These are phyloP conservation scores for Adineta ricciae DNA, from an alignment of 2,888 invertebrate species.

Conservation along the genomic window DNA sequence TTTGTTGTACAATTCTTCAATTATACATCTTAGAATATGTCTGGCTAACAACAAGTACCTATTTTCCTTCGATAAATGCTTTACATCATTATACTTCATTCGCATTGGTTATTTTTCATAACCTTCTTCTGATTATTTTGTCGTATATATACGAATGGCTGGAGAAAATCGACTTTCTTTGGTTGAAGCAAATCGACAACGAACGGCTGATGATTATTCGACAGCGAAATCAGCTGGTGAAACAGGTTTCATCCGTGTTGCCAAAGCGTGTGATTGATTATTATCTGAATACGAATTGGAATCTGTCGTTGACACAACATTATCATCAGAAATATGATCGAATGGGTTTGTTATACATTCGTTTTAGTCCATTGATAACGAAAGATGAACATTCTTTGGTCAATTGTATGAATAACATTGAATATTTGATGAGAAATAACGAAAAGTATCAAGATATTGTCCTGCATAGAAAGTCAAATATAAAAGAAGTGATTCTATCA, in stretches of 20 bases:
- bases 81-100: constrained; percentile 7
- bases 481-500: not conserved
- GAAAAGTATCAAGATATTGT: not conserved
- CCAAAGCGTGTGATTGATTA: constrained; percentile 18
- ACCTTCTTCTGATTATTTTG: not conserved
- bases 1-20: not conserved
- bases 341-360: not conserved
- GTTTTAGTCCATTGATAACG: not conserved
- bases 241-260: not conserved
- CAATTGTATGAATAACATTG: not conserved
- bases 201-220: not conserved
- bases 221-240: not conserved
- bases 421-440: not conserved
- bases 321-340: constrained; percentile 21
- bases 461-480: not conserved
- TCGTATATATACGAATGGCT: constrained; percentile 8
- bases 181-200: not conserved
- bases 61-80: not conserved
- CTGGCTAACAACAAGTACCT: not conserved
- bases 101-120: constrained; percentile 10
- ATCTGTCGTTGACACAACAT: constrained; percentile 2
- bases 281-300: not conserved
- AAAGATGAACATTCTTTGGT: not conserved
- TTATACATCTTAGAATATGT: not conserved
- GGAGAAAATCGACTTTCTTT: constrained; percentile 1